phyloP scores from a whole-genome alignment of 2,888 invertebrate genomes.

The Acleris cristana region DNA sequence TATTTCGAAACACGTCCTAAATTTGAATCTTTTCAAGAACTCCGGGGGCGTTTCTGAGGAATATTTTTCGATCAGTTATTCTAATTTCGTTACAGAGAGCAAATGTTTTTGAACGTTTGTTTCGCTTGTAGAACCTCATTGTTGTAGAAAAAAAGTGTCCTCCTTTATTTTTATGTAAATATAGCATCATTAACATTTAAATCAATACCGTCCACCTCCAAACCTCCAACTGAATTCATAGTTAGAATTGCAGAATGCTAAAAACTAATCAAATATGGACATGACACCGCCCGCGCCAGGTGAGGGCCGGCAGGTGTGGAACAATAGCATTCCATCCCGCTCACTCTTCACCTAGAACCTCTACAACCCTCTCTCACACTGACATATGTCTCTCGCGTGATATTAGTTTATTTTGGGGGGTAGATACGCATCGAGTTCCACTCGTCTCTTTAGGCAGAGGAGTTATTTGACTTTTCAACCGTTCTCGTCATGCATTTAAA shows the following conservation, averaged over 20 bases:
- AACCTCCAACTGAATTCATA: slow-evolving; percentile 49
- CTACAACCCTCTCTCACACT: slow-evolving; percentile 50
- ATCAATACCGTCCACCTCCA: neutral
- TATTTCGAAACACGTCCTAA: slow-evolving; percentile 37
- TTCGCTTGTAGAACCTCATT: slow-evolving; percentile 17
- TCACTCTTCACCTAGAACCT: slow-evolving; percentile 51
- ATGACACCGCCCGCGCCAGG: slow-evolving; percentile 62
- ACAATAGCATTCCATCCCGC: slow-evolving; percentile 63
- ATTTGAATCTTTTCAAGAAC: slow-evolving; percentile 36
- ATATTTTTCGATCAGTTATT: slow-evolving; percentile 35
- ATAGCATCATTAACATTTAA: too few species aligned
- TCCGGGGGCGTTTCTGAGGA: slow-evolving; percentile 21
- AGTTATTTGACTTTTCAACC: slow-evolving; percentile 66
- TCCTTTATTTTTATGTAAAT: too few species aligned
- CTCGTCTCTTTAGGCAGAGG: slow-evolving; percentile 56
- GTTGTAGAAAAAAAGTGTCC: slow-evolving; percentile 1
- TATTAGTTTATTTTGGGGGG: slow-evolving; percentile 64
- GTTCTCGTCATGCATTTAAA: slow-evolving; percentile 65
- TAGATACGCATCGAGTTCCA: slow-evolving; percentile 59
- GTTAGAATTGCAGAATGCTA: slow-evolving; percentile 68
- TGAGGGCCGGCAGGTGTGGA: slow-evolving; percentile 76
- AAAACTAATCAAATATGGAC: slow-evolving; percentile 79
- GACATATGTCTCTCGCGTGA: slow-evolving; percentile 64
- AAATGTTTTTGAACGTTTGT: slow-evolving; percentile 24
- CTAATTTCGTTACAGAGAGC: slow-evolving; percentile 24